A percentile compares a stretch with the other conserved stretches of the same genome.
These are phyloP conservation scores for Distichodus sexfasciatus DNA, from an alignment of 2,797 vertebrate genomes.

Conservation along the genomic window DNA sequence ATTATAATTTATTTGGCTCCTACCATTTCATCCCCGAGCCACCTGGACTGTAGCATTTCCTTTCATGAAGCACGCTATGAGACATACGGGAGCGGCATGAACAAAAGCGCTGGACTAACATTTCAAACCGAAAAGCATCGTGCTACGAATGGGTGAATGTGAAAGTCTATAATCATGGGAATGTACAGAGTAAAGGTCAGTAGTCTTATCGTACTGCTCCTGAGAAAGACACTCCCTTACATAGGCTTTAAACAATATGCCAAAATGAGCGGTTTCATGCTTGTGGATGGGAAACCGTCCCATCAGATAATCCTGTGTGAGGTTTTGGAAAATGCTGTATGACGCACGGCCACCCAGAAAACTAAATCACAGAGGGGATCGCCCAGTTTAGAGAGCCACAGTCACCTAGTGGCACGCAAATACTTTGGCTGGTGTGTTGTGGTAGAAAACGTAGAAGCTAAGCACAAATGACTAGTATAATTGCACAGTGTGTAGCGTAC, in stretches of 20 bases:
- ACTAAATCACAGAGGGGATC: background rate
- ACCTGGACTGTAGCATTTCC: too few species aligned
- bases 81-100: too few species aligned
- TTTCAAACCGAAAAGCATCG: too few species aligned
- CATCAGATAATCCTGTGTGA: background rate
- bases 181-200: background rate
- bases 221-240: background rate
- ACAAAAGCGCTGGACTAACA: too few species aligned
- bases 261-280: background rate
- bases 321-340: background rate
- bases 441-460: constrained; percentile 22
- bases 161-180: background rate
- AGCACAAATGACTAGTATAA: too few species aligned
- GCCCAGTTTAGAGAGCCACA: constrained; percentile 21
- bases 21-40: too few species aligned
- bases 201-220: background rate
- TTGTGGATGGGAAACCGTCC: background rate
- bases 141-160: background rate
- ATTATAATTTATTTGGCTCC: too few species aligned
- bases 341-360: background rate
- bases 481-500: too few species aligned
- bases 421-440: constrained; percentile 23
- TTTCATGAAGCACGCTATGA: too few species aligned
- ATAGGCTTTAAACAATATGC: background rate
- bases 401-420: constrained; percentile 24